A percentile compares a stretch with the other conserved stretches of the same genome.
phyloP scores from a whole-genome alignment of 2,797 vertebrate genomes.

The Lacerta viridis region DNA sequence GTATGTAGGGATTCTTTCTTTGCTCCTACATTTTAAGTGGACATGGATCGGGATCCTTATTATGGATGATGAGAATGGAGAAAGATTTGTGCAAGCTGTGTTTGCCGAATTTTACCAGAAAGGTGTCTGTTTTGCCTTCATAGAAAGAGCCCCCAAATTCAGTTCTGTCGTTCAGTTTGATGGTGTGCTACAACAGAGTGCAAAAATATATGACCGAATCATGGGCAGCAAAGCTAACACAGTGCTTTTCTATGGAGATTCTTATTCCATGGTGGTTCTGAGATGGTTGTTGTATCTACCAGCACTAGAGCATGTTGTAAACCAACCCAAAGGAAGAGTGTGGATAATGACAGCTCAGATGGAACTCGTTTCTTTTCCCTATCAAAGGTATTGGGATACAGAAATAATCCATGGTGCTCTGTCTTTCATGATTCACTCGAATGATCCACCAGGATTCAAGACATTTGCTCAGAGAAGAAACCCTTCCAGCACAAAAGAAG shows the following conservation, averaged over 20 bases:
- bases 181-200: not conserved
- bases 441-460: not conserved
- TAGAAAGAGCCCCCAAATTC: not conserved
- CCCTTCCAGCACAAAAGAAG: not conserved
- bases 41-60: not conserved
- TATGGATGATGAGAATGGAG: not conserved
- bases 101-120: not conserved
- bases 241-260: not conserved
- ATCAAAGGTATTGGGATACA: not conserved
- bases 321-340: not conserved
- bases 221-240: not conserved
- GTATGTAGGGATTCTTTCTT: not conserved
- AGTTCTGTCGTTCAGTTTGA: not conserved
- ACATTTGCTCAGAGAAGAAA: not conserved
- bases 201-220: not conserved
- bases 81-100: not conserved
- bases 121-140: not conserved
- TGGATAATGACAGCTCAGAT: not conserved
- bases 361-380: not conserved
- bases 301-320: not conserved
- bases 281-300: not conserved
- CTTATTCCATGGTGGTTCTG: not conserved
- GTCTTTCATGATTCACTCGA: not conserved
- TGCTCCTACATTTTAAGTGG: not conserved
- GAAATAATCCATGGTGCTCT: not conserved